Conservation (phyloP, 2,113 vertebrate genomes). For the Leucopsar rothschildi region DNA sequence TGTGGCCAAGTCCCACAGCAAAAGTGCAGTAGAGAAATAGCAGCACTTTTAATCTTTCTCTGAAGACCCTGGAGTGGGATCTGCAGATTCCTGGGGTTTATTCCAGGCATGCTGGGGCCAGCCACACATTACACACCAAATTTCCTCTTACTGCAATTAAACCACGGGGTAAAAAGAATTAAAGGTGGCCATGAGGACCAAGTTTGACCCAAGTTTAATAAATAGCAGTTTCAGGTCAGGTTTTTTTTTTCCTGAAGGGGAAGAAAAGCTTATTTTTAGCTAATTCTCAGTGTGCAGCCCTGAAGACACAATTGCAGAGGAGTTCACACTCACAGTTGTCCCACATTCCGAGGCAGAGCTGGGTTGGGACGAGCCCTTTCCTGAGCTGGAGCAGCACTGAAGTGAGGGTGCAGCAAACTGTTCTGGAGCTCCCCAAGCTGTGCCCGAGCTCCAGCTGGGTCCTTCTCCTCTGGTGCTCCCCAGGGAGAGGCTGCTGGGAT, state of each 20-base stretch:
- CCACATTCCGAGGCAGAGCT: fast-evolving
- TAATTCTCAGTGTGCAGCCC: neutral
- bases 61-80: neutral
- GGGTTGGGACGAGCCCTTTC: fast-evolving
- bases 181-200: neutral
- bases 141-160: neutral
- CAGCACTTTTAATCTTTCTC: neutral
- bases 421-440: neutral
- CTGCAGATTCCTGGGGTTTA: neutral
- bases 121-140: neutral
- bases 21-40: neutral
- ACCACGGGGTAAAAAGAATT: neutral
- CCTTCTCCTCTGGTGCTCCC: neutral
- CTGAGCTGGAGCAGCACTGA: neutral
- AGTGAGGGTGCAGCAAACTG: neutral
- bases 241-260: neutral
- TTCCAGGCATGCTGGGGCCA: neutral
- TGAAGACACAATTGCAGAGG: neutral
- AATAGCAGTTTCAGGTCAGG: neutral
- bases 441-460: neutral
- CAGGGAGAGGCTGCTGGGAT: neutral
- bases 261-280: neutral
- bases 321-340: neutral
- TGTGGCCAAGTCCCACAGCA: neutral
- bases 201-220: neutral